Percentiles rank a stretch among this genome's conserved stretches.
Conservation (phyloP, 2,888 invertebrate species). For the Pachliopta kotzebuea region DNA sequence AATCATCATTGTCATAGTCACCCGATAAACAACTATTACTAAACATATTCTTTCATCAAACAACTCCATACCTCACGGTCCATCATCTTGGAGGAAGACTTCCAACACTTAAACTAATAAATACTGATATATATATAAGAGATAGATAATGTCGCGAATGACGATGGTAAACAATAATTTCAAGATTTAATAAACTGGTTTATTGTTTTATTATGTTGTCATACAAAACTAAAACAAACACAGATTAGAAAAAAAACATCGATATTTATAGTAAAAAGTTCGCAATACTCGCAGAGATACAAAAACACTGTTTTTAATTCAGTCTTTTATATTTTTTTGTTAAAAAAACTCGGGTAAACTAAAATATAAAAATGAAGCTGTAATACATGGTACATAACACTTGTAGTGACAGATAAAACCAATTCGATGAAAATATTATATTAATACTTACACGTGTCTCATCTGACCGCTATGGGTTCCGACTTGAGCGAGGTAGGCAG, state of each 20-base stretch:
- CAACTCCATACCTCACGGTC: no score
- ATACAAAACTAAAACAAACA: no score
- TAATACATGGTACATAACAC: neutral
- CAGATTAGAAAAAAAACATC: neutral
- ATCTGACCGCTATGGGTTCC: conserved; percentile 57
- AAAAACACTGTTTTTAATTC: neutral
- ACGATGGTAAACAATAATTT: no score
- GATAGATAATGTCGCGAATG: no score
- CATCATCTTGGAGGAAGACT: no score
- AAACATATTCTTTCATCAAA: no score
- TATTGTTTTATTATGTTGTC: no score
- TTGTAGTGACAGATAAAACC: neutral
- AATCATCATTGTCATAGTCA: no score
- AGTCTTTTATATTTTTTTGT: neutral
- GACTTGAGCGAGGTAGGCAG: conserved; percentile 68
- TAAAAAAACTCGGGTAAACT: neutral
- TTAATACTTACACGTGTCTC: conserved; percentile 49
- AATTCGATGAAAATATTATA: neutral
- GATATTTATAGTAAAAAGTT: neutral
- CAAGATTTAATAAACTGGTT: no score
- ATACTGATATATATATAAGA: no score
- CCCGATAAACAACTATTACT: no score
- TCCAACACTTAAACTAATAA: no score
- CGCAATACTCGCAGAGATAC: neutral
- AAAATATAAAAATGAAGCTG: neutral